Percentiles rank a stretch among this genome's conserved stretches.
Conservation (phyloP, 1,140 invertebrate species). For the Theocolax elegans region DNA sequence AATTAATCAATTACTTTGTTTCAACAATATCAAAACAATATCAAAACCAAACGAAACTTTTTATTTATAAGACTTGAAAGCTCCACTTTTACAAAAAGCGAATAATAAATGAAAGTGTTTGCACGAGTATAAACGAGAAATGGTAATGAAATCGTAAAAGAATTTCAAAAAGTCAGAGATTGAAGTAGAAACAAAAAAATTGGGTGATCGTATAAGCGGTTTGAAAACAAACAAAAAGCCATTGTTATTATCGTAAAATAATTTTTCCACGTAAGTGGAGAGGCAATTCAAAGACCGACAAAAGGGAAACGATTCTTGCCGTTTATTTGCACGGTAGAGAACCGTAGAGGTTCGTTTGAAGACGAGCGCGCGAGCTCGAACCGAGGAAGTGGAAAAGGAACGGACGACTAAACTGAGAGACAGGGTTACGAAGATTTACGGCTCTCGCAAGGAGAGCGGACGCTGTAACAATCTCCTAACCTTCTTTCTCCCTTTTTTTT, state of each 20-base stretch:
- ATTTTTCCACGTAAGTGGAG: not conserved
- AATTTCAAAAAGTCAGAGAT: too few relatives aligned
- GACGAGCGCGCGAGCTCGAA: not conserved
- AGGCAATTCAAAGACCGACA: not conserved
- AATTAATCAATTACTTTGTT: too few relatives aligned
- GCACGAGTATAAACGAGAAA: too few relatives aligned
- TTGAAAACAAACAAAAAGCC: not conserved
- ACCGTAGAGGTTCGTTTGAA: slow-evolving; percentile 5
- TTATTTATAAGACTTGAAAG: too few relatives aligned
- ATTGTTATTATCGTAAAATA: not conserved
- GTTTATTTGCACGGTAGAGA: slow-evolving; percentile 11
- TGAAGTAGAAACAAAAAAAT: too few relatives aligned
- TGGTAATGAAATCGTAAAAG: too few relatives aligned
- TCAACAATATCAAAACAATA: too few relatives aligned
- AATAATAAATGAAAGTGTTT: too few relatives aligned
- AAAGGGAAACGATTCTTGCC: not conserved
- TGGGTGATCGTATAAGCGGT: too few relatives aligned
- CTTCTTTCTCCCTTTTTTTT: slow-evolving; percentile 44
- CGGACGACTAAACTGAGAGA: slow-evolving; percentile 12
- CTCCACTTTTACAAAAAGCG: too few relatives aligned
- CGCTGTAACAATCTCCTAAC: slow-evolving; percentile 48
- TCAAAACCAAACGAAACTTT: too few relatives aligned
- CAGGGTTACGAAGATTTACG: slow-evolving; percentile 49
- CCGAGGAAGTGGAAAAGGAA: slow-evolving; percentile 7
- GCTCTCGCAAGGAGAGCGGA: slow-evolving; percentile 40